Percentiles rank a stretch among this genome's conserved stretches.
Conservation (phyloP, 2,888 invertebrate species). For the Ellobium chinense region DNA sequence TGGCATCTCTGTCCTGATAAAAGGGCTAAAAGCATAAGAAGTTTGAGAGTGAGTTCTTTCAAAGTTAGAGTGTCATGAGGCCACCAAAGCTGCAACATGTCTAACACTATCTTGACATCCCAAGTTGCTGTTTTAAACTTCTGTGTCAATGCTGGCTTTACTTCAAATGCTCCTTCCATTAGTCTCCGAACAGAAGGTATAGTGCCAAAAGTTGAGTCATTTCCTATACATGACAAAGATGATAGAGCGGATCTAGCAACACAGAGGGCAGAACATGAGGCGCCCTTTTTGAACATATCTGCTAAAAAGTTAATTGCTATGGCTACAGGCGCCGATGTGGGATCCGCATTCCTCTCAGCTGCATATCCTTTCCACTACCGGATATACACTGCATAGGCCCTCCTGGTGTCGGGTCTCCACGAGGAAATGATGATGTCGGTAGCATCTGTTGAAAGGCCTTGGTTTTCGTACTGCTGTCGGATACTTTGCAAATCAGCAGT, state of each 20-base stretch:
- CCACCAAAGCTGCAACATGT: not conserved
- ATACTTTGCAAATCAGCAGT: conserved; percentile 11
- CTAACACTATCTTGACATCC: not conserved
- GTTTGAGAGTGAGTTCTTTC: conserved; percentile 16
- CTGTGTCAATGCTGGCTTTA: not conserved
- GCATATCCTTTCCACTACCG: not conserved
- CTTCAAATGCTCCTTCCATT: conserved; percentile 17
- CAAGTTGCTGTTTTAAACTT: not conserved
- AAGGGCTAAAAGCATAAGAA: not conserved
- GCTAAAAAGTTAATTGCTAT: not conserved
- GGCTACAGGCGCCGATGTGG: not conserved
- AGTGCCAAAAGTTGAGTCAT: not conserved
- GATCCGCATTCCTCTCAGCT: not conserved
- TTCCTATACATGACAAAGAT: not conserved
- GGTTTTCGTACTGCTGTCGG: not conserved
- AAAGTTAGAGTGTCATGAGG: not conserved
- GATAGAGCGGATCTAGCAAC: not conserved
- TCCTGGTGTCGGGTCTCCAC: not conserved
- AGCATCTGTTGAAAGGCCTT: not conserved
- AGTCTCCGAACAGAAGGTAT: not conserved
- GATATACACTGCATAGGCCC: not conserved
- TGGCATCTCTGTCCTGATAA: not conserved
- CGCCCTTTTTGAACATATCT: not conserved
- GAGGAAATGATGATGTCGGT: not conserved
- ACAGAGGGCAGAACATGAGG: not conserved